Evolutionary conservation across 1,140 invertebrate species (phyloP).

Genomic region (Drosophila navojoa): DNA sequence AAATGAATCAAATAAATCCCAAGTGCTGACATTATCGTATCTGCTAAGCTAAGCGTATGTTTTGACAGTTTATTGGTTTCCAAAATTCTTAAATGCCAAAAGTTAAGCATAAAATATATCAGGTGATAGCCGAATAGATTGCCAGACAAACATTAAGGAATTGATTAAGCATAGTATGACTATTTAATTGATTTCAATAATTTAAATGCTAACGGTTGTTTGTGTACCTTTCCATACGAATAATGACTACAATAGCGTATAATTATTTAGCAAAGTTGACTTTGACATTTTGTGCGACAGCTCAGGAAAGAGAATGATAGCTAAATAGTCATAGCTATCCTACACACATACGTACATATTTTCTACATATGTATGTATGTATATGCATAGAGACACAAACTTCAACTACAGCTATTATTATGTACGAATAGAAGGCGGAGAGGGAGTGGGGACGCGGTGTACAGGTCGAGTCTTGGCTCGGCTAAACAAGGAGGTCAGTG

Average conservation of each 20-base stretch:
- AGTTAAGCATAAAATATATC: conserved; percentile 12
- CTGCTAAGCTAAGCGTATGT: conserved; percentile 38
- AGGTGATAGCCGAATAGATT: conserved; percentile 12
- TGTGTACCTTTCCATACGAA: background rate
- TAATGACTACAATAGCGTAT: background rate
- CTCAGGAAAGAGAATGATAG: conserved; percentile 26
- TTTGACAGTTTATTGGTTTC: conserved; percentile 36
- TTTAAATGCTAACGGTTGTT: background rate
- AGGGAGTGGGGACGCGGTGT: background rate
- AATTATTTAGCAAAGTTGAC: conserved; percentile 10
- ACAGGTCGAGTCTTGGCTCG: conserved; percentile 18
- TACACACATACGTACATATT: conserved; percentile 3
- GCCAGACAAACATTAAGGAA: background rate
- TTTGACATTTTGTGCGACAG: conserved; percentile 41
- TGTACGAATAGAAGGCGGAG: background rate
- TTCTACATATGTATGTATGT: too few relatives aligned
- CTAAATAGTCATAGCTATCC: conserved; percentile 5
- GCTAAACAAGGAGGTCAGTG: conserved; percentile 64
- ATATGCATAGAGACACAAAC: conserved; percentile 18
- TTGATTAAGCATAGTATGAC: background rate
- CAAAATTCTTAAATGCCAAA: conserved; percentile 30
- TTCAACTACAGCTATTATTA: conserved; percentile 19
- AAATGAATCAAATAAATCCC: conserved; percentile 37
- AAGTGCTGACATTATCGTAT: conserved; percentile 47
- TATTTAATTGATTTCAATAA: conserved; percentile 1